Conservation (phyloP, 2,797 vertebrate genomes). For the Hippocampus kuda region DNA sequence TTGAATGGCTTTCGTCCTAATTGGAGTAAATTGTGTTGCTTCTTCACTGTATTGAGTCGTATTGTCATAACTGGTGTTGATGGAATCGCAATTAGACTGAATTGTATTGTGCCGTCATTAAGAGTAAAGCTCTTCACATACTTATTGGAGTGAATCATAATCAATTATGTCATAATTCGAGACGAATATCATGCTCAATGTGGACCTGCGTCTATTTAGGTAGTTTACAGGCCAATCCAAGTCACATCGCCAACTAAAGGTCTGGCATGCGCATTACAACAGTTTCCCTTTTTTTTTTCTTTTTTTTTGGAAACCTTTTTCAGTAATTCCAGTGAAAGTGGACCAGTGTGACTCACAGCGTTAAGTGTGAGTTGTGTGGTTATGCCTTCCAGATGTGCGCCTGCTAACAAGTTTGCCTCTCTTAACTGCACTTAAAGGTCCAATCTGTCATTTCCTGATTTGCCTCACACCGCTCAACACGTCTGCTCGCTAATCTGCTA, state of each 20-base stretch:
- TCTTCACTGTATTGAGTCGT: no score
- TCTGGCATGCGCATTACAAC: neutral
- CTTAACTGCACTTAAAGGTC: neutral
- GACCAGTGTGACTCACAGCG: slow-evolving; percentile 16
- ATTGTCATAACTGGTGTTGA: no score
- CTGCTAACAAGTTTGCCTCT: neutral
- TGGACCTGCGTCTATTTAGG: neutral
- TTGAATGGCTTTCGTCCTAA: no score
- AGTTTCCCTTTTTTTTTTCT: neutral
- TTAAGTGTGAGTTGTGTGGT: slow-evolving; percentile 1
- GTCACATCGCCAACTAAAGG: neutral
- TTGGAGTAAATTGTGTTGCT: no score
- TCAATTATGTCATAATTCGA: neutral
- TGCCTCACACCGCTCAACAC: neutral
- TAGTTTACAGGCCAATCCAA: neutral
- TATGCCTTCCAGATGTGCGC: slow-evolving; percentile 49
- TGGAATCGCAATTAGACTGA: no score
- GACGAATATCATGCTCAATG: neutral
- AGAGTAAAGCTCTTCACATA: no score
- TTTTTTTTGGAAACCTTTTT: neutral
- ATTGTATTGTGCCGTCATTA: no score
- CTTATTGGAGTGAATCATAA: neutral
- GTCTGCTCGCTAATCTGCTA: neutral
- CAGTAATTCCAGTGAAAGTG: neutral
- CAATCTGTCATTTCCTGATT: slow-evolving; percentile 2